Base-by-base conservation (phyloP, 2,113 vertebrate species). In the Petromus typicus region DNA sequence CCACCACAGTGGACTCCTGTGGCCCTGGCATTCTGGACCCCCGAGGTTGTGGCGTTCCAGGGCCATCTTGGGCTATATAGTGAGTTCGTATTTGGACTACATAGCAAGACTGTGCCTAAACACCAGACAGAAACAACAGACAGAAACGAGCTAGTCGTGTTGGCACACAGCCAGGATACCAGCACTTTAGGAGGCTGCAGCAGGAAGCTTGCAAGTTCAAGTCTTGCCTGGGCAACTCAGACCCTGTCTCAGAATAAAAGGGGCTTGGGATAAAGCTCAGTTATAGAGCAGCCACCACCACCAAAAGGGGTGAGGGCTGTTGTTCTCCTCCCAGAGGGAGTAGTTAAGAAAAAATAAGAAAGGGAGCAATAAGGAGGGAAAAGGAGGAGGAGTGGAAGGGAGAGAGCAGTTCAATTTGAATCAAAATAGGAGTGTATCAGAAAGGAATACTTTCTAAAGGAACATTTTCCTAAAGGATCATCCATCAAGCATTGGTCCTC, bases 321-420 rank as follows among this genome's bases (percentile, higher is more conserved):
- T 85, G 22, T 13, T 84, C 27, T 75, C 51, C 18, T 93, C 34
- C 56, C 3, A 32, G 27, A 51, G 7, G 43, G 59, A 89, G 34
- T 91, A 66, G 64, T 86, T 85, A 81, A 63, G 37, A 27, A 64
- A 56, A 71, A 85, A 34, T 11, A 48, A 48, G 32, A n/a, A 63
- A 69, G 27, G n/a, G 45, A 20, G 4, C 45, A 45, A 73, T 16
- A 75, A 40, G 10, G 14, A 18, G 34, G 5, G 45, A 59, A 12
- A 43, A 27, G 23, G 25, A 64, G 10, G 20, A 2, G 37, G 18
- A 6, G 48, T 4, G 67, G 57, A 25, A 73, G 34, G 76, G 30
- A 91, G 48, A 75, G 45, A 88, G 59, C 78, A 83, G 86, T n/a
- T 82, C 51, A 86, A 79, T 91, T 84, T 25, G 17, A 93, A 91